A percentile compares a stretch with the other conserved stretches of the same genome.
Conservation (phyloP, 2,113 vertebrate genomes). For the Spheniscus mendiculus region DNA sequence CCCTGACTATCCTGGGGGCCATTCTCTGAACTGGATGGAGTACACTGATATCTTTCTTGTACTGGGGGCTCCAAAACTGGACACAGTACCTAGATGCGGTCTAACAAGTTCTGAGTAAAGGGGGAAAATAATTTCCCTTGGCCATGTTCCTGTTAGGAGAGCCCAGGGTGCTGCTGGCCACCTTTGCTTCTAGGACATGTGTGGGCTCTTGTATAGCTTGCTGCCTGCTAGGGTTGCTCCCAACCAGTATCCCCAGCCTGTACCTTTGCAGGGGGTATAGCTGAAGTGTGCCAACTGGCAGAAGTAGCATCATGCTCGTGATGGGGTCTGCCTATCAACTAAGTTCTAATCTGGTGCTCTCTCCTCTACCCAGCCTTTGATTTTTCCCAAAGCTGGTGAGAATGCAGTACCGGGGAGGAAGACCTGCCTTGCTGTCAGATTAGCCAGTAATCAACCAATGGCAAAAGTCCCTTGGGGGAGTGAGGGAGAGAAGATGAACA, state of each 20-base stretch:
- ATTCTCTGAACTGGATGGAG: neutral
- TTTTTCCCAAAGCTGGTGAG: neutral
- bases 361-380: neutral
- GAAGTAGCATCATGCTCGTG: neutral
- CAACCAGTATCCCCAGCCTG: neutral
- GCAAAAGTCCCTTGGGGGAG: neutral
- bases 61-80: neutral
- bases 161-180: neutral
- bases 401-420: accelerated
- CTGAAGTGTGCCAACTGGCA: neutral
- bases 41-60: neutral
- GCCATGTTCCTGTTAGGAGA: neutral
- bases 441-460: neutral
- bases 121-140: neutral
- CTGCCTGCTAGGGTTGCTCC: neutral
- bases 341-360: neutral
- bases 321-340: neutral
- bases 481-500: neutral
- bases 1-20: no score
- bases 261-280: neutral
- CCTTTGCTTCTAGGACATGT: neutral
- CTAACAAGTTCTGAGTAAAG: neutral
- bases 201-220: neutral
- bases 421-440: neutral
- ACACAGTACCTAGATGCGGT: neutral